A percentile compares a stretch with the other conserved stretches of the same genome.
These are phyloP conservation scores for Pantherophis guttatus DNA, from an alignment of 2,113 vertebrate species.

Conservation along the genomic window DNA sequence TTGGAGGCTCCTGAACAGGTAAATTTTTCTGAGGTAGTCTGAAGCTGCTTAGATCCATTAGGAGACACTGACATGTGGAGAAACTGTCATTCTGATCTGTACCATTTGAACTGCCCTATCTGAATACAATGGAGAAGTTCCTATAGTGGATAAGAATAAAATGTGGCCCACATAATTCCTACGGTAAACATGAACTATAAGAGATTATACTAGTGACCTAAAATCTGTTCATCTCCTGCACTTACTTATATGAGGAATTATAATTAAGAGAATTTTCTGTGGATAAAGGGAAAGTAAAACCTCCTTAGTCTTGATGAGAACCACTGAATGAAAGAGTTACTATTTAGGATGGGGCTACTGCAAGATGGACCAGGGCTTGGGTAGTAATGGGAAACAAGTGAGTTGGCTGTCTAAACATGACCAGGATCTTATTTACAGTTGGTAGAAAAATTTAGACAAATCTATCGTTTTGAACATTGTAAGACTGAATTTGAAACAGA, in stretches of 20 bases:
- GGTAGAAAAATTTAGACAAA: background rate
- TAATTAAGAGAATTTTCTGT: background rate
- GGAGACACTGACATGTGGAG: background rate
- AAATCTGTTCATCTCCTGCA: background rate
- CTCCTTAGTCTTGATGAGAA: background rate
- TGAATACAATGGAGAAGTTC: background rate
- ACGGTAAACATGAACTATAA: background rate
- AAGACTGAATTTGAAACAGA: background rate
- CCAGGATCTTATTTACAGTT: background rate
- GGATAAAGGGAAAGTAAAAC: background rate
- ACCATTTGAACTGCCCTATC: background rate
- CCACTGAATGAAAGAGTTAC: background rate
- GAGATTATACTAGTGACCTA: background rate
- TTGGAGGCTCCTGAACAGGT: background rate
- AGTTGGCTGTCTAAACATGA: background rate
- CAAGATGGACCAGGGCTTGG: background rate
- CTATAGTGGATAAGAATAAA: background rate
- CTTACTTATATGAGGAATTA: background rate
- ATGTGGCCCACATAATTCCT: background rate
- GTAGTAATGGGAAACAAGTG: background rate
- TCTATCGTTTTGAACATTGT: background rate
- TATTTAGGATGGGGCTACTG: background rate
- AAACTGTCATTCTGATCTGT: background rate
- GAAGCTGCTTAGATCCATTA: background rate
- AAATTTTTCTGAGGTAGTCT: background rate